A percentile compares a stretch with the other conserved stretches of the same genome.
Conservation (phyloP, 1,140 invertebrate species). For the Ceratosolen fusciceps region DNA sequence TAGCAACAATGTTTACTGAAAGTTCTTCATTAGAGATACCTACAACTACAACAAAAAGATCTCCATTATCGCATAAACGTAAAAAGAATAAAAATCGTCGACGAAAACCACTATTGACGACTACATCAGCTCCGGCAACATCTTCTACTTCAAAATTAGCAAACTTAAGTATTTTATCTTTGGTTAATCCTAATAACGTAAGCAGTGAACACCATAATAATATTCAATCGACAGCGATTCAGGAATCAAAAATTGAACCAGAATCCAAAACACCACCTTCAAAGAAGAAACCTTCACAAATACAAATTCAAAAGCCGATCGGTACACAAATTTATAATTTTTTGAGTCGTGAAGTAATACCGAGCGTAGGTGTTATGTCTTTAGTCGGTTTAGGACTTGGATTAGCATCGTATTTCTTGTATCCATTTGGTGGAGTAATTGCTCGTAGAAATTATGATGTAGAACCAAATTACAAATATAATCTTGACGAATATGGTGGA, state of each 20-base stretch:
- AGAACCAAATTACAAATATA: constrained; percentile 76
- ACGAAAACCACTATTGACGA: constrained; percentile 68
- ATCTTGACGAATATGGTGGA: constrained; percentile 77
- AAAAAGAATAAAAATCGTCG: constrained; percentile 77
- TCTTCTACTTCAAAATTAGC: neutral
- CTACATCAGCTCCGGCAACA: constrained; percentile 62
- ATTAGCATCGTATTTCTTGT: constrained; percentile 82
- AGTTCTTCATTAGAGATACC: constrained; percentile 42
- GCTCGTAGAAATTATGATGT: constrained; percentile 77
- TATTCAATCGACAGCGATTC: constrained; percentile 49
- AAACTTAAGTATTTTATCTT: neutral
- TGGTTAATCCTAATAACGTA: neutral
- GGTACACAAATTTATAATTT: constrained; percentile 84
- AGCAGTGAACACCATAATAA: neutral
- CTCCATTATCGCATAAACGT: constrained; percentile 66
- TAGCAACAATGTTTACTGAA: constrained; percentile 43
- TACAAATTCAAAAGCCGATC: constrained; percentile 73
- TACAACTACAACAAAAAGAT: constrained; percentile 69
- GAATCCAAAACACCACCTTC: constrained; percentile 69
- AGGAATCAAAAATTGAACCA: constrained; percentile 67
- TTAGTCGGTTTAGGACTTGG: constrained; percentile 81
- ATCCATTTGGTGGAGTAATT: constrained; percentile 79
- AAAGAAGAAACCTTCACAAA: constrained; percentile 64
- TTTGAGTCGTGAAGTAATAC: constrained; percentile 83
- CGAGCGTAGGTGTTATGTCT: constrained; percentile 81